A percentile compares a stretch with the other conserved stretches of the same genome.
These are phyloP conservation scores for Lemur catta DNA, from an alignment of 2,797 vertebrate species.

Conservation along the genomic window DNA sequence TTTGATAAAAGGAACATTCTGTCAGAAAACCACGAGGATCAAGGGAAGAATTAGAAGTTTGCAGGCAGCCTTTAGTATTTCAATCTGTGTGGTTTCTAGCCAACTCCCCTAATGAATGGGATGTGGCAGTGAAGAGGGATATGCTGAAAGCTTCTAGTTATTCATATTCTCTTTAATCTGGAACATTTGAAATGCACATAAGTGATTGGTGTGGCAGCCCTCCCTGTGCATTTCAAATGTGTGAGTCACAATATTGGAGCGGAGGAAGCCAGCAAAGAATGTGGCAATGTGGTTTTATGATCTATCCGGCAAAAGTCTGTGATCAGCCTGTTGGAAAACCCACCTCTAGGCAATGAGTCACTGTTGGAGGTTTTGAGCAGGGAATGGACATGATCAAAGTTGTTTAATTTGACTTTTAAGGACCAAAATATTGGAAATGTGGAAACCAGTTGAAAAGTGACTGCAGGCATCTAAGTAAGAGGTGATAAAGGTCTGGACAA, in stretches of 20 bases:
- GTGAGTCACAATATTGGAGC: slow-evolving; percentile 52
- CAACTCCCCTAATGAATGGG: slow-evolving; percentile 30
- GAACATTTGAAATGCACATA: slow-evolving; percentile 63
- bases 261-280: slow-evolving; percentile 44
- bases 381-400: slow-evolving; percentile 68
- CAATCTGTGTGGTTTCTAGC: slow-evolving; percentile 62
- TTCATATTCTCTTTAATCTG: slow-evolving; percentile 72
- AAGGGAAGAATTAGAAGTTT: slow-evolving; percentile 56
- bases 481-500: neutral
- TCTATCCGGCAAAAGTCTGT: slow-evolving; percentile 65
- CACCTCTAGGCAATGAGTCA: slow-evolving; percentile 27
- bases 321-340: slow-evolving; percentile 73
- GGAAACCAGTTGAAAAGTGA: neutral
- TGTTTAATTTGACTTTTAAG: slow-evolving; percentile 52
- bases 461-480: neutral
- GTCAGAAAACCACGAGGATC: slow-evolving; percentile 63
- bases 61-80: slow-evolving; percentile 46
- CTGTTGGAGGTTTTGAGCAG: slow-evolving; percentile 32
- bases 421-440: slow-evolving; percentile 1
- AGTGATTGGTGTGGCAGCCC: slow-evolving; percentile 51
- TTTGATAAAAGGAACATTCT: slow-evolving; percentile 63
- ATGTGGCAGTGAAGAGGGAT: slow-evolving; percentile 5
- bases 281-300: slow-evolving; percentile 58
- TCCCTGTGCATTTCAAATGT: slow-evolving; percentile 63
- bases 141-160: slow-evolving; percentile 47